A percentile compares a stretch with the other conserved stretches of the same genome.
phyloP scores from a whole-genome alignment of 2,888 invertebrate genomes.

The Macaria notata region DNA sequence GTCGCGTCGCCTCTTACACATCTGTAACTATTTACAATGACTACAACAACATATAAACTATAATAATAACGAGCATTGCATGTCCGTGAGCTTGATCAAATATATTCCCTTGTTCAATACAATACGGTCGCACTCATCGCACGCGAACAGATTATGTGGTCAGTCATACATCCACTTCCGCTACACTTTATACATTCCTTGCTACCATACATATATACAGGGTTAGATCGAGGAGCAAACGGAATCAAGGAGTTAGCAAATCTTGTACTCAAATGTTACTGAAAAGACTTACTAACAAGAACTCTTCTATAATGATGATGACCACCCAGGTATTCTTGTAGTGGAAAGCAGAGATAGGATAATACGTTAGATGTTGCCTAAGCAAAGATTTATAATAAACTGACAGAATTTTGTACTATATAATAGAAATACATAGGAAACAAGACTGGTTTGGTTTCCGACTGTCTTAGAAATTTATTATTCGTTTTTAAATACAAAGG shows the following conservation, averaged over 20 bases:
- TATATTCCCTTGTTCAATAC: slow-evolving; percentile 70
- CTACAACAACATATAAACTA: slow-evolving; percentile 65
- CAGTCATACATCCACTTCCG: slow-evolving; percentile 44
- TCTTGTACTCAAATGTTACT: too few species aligned
- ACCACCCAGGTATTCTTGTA: too few species aligned
- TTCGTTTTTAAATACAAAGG: too few species aligned
- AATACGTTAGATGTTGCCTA: too few species aligned
- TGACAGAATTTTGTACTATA: too few species aligned
- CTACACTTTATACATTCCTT: slow-evolving; percentile 32
- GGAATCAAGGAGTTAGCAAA: not conserved
- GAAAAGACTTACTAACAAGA: too few species aligned
- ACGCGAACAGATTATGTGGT: slow-evolving; percentile 43
- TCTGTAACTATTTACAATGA: slow-evolving; percentile 79
- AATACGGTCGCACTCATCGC: slow-evolving; percentile 46
- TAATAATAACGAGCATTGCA: slow-evolving; percentile 75
- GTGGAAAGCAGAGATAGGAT: too few species aligned
- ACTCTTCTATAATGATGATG: too few species aligned
- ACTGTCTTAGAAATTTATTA: too few species aligned
- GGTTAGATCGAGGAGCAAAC: slow-evolving; percentile 9
- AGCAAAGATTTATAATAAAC: too few species aligned
- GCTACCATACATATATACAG: slow-evolving; percentile 4
- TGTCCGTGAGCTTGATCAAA: slow-evolving; percentile 76
- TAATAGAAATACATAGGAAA: too few species aligned
- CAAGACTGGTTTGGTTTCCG: too few species aligned
- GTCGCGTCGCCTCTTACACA: slow-evolving; percentile 66